A percentile compares a stretch with the other conserved stretches of the same genome.
phyloP scores from a whole-genome alignment of 2,113 vertebrate species.

The Limnothrissa miodon region DNA sequence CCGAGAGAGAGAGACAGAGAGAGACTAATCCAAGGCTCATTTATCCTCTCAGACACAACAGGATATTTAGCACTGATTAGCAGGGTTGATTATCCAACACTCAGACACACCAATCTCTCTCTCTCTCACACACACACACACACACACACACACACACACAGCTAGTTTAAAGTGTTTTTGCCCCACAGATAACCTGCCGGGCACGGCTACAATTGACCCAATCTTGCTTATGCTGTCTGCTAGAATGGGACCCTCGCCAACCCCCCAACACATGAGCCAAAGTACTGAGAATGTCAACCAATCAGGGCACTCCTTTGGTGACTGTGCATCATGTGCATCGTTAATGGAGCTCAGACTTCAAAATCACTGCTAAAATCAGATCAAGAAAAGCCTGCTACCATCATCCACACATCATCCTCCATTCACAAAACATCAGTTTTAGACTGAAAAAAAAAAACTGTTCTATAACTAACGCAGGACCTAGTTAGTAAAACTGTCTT shows the following conservation, averaged over 20 bases:
- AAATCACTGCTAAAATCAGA: not conserved
- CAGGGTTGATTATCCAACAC: not conserved
- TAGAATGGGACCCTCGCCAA: not conserved
- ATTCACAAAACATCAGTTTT: not conserved
- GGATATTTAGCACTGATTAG: conserved; percentile 28
- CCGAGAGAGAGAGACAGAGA: too few species aligned
- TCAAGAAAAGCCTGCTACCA: too few species aligned
- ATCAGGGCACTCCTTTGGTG: not conserved
- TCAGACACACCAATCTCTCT: not conserved
- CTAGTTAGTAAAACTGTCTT: conserved; percentile 43
- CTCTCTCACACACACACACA: not conserved
- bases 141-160: not conserved
- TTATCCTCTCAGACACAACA: conserved; percentile 26
- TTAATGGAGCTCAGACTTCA: not conserved
- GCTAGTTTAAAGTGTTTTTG: not conserved
- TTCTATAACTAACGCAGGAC: not conserved
- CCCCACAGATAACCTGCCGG: not conserved
- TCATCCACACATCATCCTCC: too few species aligned
- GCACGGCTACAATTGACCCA: not conserved
- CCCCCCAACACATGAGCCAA: not conserved
- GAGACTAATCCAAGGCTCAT: conserved; percentile 39
- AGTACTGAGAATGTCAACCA: not conserved
- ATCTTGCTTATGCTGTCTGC: not conserved
- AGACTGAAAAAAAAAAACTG: not conserved
- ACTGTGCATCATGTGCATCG: not conserved